Conservation (phyloP, 2,113 vertebrate species). For the Myocastor coypus region DNA sequence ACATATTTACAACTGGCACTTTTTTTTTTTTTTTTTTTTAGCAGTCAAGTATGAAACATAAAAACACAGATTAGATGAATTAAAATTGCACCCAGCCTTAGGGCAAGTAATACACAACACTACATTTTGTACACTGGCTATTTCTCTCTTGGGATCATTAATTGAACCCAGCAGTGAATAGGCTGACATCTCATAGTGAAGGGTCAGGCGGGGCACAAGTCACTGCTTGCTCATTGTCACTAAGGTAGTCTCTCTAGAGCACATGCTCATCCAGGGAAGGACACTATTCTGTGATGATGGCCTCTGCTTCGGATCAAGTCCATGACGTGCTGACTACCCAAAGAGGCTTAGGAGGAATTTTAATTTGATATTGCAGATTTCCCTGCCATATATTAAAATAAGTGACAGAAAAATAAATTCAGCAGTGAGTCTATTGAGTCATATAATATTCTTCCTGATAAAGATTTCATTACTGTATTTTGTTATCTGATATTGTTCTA, state of each 20-base stretch:
- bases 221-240: neutral
- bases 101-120: neutral
- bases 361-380: neutral
- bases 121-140: neutral
- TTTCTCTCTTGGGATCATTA: neutral
- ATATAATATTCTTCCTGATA: neutral
- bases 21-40: too few relatives aligned
- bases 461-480: neutral
- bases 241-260: neutral
- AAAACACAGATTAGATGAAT: neutral
- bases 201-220: rapidly evolving
- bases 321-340: neutral
- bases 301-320: neutral
- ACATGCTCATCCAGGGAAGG: neutral
- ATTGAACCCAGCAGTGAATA: neutral
- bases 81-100: neutral
- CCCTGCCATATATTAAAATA: neutral
- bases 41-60: neutral
- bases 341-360: neutral
- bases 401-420: neutral
- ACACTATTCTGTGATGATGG: neutral
- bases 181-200: neutral
- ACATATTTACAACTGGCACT: neutral
- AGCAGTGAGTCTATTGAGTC: neutral
- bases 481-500: neutral